Percentiles rank a stretch among this genome's conserved stretches.
Evolutionary conservation across 1,140 invertebrate genomes (phyloP).

Genomic region (Lutraria rhynchaena): DNA sequence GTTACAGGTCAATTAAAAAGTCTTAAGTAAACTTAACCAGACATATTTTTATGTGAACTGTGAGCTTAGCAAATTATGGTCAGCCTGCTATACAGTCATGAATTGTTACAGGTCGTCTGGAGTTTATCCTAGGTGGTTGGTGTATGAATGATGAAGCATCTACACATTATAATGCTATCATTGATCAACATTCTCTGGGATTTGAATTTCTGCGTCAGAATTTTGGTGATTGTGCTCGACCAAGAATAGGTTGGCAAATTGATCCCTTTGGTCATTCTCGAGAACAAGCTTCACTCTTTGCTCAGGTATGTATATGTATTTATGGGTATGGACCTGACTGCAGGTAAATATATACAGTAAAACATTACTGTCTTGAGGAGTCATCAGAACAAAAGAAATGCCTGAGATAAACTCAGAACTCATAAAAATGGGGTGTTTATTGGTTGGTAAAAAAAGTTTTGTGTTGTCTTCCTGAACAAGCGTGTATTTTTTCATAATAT

Average conservation of each 20-base stretch:
- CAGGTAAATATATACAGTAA: too few relatives aligned
- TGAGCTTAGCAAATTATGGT: neutral
- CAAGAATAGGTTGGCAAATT: constrained; percentile 95
- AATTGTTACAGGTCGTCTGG: constrained; percentile 85
- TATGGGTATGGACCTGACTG: too few relatives aligned
- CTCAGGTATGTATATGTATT: constrained; percentile 86
- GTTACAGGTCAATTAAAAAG: too few relatives aligned
- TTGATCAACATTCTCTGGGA: constrained; percentile 93
- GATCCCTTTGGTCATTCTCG: constrained; percentile 96
- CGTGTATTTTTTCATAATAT: too few relatives aligned
- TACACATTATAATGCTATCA: constrained; percentile 95
- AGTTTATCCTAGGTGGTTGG: constrained; percentile 93
- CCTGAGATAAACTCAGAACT: too few relatives aligned
- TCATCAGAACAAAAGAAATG: too few relatives aligned
- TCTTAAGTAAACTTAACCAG: too few relatives aligned
- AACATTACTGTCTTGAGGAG: too few relatives aligned
- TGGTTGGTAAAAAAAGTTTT: too few relatives aligned
- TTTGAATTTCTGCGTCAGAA: constrained; percentile 88
- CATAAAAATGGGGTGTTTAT: too few relatives aligned
- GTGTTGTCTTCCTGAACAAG: too few relatives aligned
- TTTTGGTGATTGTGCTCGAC: constrained; percentile 91
- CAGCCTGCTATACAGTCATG: neutral
- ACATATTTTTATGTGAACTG: too few relatives aligned
- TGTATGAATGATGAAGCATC: constrained; percentile 97
- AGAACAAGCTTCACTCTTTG: constrained; percentile 92